Evolutionary conservation across 1,140 invertebrate genomes (phyloP), one percentile per base, ranked within the genome.

Genomic region (Spodoptera litura): DNA sequence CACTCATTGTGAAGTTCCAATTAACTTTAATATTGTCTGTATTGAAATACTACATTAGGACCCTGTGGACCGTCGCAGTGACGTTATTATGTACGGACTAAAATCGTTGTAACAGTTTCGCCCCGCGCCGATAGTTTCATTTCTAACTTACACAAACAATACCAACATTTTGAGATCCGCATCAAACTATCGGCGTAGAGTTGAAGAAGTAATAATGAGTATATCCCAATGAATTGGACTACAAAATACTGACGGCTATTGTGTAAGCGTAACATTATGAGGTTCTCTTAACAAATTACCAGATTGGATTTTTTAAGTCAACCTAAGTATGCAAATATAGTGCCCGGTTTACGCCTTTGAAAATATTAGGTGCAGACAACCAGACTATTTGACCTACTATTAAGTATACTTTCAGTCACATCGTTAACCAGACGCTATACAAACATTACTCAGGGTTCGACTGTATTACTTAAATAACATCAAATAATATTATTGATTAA

Each of bases 51-150:
- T 90, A 92, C 85, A 85, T 89, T 88, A 91, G 87, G 86, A 91
- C 89, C 91, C 91, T 93, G 91, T 93, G 89, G 83, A 89, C 82
- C 87, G 85, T 83, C 88, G 79, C 58, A 81, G 31, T 78, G 86
- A 87, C 87, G 83, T 78, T 81, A 77, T 78, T 81, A 84, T 85
- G 85, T 86, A 87, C 85, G 83, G 86, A 89, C 84, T 87, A 88
- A 87, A 84, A 83, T 91, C 91, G 89, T 92, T 91, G 91, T 91
- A 90, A 86, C 78, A 75, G 79, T 87, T 80, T 38, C 20, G 51
- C 49, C 49, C 59, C 73, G 59, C 59, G 55, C 53, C 75, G 58
- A 81, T 78, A 81, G 56, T 62, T 76, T 49, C 25, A 53, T n/a
- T 49, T 25, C 53, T 68, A 70, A 64, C 59, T 75, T 51, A 59